Percentiles rank a stretch among this genome's conserved stretches.
Evolutionary conservation across 2,113 vertebrate species (phyloP).

Genomic region (Stigmatopora nigra): DNA sequence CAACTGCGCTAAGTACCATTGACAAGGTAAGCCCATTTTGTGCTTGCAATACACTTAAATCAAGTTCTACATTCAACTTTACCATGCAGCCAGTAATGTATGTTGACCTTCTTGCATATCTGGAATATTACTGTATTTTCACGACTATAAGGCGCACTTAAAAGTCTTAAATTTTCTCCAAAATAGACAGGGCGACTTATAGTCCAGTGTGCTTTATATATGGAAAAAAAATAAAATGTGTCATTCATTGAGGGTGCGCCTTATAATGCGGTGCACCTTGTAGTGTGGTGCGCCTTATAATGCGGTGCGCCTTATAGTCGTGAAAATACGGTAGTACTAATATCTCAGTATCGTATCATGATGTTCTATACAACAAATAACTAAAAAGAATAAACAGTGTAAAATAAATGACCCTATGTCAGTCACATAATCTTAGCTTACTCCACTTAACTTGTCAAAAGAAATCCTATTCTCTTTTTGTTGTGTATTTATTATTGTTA

Average conservation of each 20-base stretch:
- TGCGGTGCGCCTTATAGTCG: too few relatives aligned
- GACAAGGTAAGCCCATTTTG: conserved; percentile 69
- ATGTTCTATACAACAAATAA: neutral
- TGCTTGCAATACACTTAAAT: neutral
- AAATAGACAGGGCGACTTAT: too few relatives aligned
- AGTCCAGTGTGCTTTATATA: too few relatives aligned
- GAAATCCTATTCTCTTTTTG: neutral
- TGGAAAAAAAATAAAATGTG: too few relatives aligned
- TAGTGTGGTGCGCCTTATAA: too few relatives aligned
- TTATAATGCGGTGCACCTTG: too few relatives aligned
- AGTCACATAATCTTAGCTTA: neutral
- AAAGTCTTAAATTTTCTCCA: too few relatives aligned
- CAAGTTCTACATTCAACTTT: neutral
- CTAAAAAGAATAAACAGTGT: neutral
- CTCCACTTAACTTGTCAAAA: neutral
- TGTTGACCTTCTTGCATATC: neutral
- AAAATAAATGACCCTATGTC: neutral
- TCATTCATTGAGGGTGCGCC: too few relatives aligned
- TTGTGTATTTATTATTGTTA: conserved; percentile 3
- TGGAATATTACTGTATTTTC: too few relatives aligned
- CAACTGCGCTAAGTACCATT: conserved; percentile 68
- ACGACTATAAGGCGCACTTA: too few relatives aligned
- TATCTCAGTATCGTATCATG: neutral
- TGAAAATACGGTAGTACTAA: too few relatives aligned
- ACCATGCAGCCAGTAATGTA: neutral